Evolutionary conservation across 2,888 invertebrate species (phyloP).

Genomic region (Choreutis nemorana): DNA sequence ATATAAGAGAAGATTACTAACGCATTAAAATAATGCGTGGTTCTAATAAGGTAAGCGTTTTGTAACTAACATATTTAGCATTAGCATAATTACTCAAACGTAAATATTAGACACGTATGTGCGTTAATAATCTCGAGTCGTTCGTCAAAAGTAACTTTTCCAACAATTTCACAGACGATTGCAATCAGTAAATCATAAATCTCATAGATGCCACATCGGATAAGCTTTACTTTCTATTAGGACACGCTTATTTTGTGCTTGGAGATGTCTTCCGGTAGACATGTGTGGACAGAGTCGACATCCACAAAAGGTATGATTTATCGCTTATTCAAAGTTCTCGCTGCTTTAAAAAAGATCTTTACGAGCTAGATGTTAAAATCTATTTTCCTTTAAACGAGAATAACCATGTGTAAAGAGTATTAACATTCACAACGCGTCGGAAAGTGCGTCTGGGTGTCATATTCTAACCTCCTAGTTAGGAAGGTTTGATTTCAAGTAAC

Average conservation of each 20-base stretch:
- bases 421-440: conserved; percentile 30
- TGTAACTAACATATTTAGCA: too few species aligned
- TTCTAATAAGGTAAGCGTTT: too few species aligned
- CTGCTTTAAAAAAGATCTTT: background rate
- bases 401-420: conserved; percentile 16
- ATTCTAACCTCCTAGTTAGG: conserved; percentile 4
- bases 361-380: too few species aligned
- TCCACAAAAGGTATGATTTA: conserved; percentile 46
- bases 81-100: too few species aligned
- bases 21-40: too few species aligned
- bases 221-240: background rate
- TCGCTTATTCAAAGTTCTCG: conserved; percentile 14
- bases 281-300: conserved; percentile 24
- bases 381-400: background rate
- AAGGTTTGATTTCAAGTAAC: conserved; percentile 12
- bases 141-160: too few species aligned
- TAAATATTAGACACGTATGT: too few species aligned
- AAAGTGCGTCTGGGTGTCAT: conserved; percentile 11
- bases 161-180: too few species aligned
- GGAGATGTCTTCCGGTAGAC: conserved; percentile 13
- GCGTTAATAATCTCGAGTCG: too few species aligned
- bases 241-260: background rate
- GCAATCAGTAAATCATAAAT: too few species aligned
- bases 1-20: too few species aligned
- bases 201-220: too few species aligned